Conservation (phyloP, 2,888 invertebrate species). For the Tillus elongatus region DNA sequence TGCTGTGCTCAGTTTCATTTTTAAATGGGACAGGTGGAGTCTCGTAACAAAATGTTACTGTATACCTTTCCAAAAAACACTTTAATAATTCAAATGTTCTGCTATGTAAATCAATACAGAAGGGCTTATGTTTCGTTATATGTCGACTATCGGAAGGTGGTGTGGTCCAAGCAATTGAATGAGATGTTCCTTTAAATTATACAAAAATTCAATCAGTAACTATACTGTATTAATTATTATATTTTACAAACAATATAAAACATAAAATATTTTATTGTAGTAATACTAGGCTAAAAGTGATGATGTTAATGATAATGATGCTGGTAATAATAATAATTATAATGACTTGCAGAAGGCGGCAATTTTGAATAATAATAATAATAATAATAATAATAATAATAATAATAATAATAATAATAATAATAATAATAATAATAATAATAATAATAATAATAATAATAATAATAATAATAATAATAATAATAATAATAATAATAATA, state of each 20-base stretch:
- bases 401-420: no score
- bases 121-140: constrained; percentile 49
- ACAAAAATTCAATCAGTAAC: no score
- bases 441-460: no score
- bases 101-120: constrained; percentile 54
- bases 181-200: constrained; percentile 46
- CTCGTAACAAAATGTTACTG: constrained; percentile 41
- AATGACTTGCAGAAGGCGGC: no score
- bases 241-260: constrained; percentile 8
- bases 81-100: constrained; percentile 49
- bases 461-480: no score
- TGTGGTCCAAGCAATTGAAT: constrained; percentile 54
- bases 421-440: no score
- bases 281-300: constrained; percentile 2
- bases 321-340: no score
- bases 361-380: no score
- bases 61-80: constrained; percentile 50
- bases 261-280: constrained; percentile 3
- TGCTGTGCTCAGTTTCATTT: constrained; percentile 43
- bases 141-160: constrained; percentile 44
- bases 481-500: no score
- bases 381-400: no score
- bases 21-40: constrained; percentile 44
- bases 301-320: no score
- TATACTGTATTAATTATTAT: constrained; percentile 2